Conservation (phyloP, 2,888 invertebrate genomes). For the Microplitis deprimator region DNA sequence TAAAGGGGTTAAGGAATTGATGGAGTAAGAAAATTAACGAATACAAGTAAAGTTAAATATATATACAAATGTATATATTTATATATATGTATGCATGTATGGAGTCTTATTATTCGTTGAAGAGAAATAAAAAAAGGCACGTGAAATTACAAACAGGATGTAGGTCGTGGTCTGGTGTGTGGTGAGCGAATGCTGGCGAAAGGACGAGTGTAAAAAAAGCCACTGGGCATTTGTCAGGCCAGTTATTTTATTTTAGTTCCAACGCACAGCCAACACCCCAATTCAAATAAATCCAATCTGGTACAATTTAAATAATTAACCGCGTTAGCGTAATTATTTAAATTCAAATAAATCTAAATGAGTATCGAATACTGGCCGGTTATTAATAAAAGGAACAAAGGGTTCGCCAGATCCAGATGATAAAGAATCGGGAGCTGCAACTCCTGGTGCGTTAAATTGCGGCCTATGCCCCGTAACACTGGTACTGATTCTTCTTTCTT, state of each 20-base stretch:
- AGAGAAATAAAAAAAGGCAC: neutral
- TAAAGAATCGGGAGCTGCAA: conserved; percentile 36
- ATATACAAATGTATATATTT: no score
- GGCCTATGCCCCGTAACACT: conserved; percentile 34
- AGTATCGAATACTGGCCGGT: no score
- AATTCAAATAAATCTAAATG: no score
- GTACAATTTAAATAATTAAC: no score
- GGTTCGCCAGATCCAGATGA: conserved; percentile 41
- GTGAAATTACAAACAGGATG: conserved; percentile 26
- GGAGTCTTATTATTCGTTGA: no score
- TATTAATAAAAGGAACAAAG: conserved; percentile 49
- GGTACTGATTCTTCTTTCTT: no score
- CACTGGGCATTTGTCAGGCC: neutral
- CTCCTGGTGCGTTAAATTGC: conserved; percentile 60
- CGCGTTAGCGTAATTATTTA: no score
- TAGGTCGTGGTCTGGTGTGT: conserved; percentile 33
- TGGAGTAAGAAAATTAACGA: no score
- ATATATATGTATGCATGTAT: no score
- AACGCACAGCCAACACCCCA: neutral
- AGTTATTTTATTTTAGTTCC: neutral
- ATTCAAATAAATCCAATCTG: neutral
- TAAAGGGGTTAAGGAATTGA: no score
- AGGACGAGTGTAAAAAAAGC: conserved; percentile 23
- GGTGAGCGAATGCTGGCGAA: neutral
- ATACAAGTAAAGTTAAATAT: no score